These are phyloP conservation scores for Euphonia xanthogaster DNA, from an alignment of 2,797 vertebrate genomes.

Conservation along the genomic window DNA sequence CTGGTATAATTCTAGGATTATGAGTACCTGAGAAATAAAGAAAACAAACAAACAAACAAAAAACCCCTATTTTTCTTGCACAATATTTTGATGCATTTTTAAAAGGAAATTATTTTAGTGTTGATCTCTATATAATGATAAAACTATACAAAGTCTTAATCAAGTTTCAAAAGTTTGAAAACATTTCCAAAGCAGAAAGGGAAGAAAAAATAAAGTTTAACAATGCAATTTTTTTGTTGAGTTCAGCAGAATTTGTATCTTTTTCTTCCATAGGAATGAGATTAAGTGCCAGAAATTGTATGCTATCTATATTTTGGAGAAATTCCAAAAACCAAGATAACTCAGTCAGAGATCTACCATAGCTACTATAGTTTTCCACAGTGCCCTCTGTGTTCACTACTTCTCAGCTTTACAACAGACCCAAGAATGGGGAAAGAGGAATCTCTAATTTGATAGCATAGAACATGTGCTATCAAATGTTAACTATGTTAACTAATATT, in stretches of 20 bases:
- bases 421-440: background rate
- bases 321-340: background rate
- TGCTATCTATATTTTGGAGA: background rate
- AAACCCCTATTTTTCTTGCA: fast-evolving
- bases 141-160: background rate
- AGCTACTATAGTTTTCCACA: background rate
- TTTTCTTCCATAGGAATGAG: background rate
- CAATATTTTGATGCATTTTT: background rate
- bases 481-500: background rate
- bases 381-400: background rate
- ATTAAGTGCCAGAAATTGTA: background rate
- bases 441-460: background rate
- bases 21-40: background rate
- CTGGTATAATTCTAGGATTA: background rate
- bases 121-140: background rate
- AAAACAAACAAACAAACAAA: background rate
- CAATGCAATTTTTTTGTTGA: background rate
- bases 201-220: background rate
- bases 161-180: background rate
- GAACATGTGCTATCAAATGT: too few relatives aligned
- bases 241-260: background rate
- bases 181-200: background rate
- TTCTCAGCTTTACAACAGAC: background rate
- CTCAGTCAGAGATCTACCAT: background rate
- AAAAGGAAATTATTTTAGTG: fast-evolving